These are phyloP conservation scores for Eurosta solidaginis DNA, from an alignment of 1,140 invertebrate genomes.

Conservation along the genomic window DNA sequence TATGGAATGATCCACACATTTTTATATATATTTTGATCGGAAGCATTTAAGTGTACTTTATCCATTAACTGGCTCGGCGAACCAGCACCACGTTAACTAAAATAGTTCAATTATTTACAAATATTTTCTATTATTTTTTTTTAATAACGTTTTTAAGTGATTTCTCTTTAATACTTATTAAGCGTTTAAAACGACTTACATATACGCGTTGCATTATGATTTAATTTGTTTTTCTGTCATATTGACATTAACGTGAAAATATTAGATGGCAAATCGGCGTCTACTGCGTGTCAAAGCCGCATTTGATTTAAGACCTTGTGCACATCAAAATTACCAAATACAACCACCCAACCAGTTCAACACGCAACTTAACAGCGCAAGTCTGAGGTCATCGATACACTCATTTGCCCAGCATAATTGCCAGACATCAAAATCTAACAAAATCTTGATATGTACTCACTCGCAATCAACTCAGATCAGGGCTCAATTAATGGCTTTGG, in stretches of 20 bases:
- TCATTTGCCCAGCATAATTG: not conserved
- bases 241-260: not conserved
- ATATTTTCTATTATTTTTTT: not conserved
- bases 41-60: not conserved
- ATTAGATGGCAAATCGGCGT: not conserved
- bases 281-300: not conserved
- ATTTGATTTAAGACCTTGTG: not conserved
- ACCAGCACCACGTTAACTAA: not conserved
- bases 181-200: not conserved
- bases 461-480: not conserved
- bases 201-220: not conserved
- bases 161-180: not conserved
- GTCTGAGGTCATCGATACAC: not conserved
- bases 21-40: no score
- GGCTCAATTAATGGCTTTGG: not conserved
- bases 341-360: not conserved
- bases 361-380: not conserved
- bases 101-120: not conserved
- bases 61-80: not conserved
- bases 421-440: no score
- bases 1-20: no score
- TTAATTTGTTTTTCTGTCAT: not conserved
- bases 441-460: no score
- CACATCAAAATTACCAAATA: not conserved
- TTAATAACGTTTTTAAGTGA: not conserved